Evolutionary conservation across 23 tunicate genomes (phyloP), one percentile per base, ranked within the genome.

Genomic region (Phallusia fumigata): DNA sequence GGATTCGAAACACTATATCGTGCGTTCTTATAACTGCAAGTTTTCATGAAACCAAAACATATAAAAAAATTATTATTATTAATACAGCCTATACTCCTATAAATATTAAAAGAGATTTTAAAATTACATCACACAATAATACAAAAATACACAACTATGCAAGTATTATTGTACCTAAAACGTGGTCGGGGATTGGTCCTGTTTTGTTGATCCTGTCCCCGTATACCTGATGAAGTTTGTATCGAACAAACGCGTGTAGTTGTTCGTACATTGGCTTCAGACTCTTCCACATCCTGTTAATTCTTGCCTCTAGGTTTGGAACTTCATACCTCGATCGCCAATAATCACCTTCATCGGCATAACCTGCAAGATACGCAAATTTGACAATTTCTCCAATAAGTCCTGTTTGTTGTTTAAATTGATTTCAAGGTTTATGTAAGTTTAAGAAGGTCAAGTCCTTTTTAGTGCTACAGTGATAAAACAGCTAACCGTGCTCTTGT

Each of bases 131-230:
- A n/a, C n/a, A n/a, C n/a, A n/a, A n/a, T n/a, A n/a, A n/a, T n/a
- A n/a, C n/a, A n/a, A n/a, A n/a, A n/a, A n/a, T n/a, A n/a, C n/a
- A n/a, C n/a, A n/a, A n/a, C n/a, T n/a, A n/a, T n/a, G n/a, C n/a
- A n/a, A n/a, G n/a, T n/a, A 6, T 6, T 58, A 58, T n/a, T 32
- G 36, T 53, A 93, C 98, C 92, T 76, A 93, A 73, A 33, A 93
- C 31, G 73, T 93, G 93, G 0, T 93, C 98, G 3, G 98, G 98
- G 5, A 93, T 84, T 34, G 98, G 93, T 26, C 85, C 86, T 22
- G 83, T 77, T 10, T 79, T 32, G 69, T 80, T 79, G 19, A 93
- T 93, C 33, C 79, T 80, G 33, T 81, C 74, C 30, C 90, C 93
- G 52, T 93, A 93, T 31, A 44, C 72, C 36, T 69, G 77, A 30